A percentile compares a stretch with the other conserved stretches of the same genome.
phyloP scores from a whole-genome alignment of 2,888 invertebrate genomes.

The Cinara cedri region DNA sequence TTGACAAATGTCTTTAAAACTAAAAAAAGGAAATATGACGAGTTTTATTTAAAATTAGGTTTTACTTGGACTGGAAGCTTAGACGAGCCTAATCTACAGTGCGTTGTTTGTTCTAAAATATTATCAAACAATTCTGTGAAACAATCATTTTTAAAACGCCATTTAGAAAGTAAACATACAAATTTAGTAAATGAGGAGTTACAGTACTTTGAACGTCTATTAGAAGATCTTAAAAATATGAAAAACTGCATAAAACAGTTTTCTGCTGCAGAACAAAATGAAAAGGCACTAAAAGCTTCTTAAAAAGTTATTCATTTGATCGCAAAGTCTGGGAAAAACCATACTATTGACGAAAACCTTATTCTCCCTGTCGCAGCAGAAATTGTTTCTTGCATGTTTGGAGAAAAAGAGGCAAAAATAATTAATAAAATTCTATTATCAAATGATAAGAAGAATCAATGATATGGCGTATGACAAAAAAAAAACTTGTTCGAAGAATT shows the following conservation, averaged over 20 bases:
- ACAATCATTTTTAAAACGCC: slow-evolving; percentile 10
- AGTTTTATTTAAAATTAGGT: slow-evolving; percentile 4
- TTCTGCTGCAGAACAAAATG: slow-evolving; percentile 14
- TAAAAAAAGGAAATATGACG: slow-evolving; percentile 7
- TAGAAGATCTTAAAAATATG: slow-evolving; percentile 24
- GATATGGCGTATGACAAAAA: slow-evolving; percentile 57
- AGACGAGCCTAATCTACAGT: slow-evolving; percentile 11
- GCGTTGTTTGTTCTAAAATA: slow-evolving; percentile 7
- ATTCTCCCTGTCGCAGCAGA: slow-evolving; percentile 60
- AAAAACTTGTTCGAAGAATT: slow-evolving; percentile 25
- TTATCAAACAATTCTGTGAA: slow-evolving; percentile 14
- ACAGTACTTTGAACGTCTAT: slow-evolving; percentile 18
- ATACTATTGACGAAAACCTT: slow-evolving; percentile 50
- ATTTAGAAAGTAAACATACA: slow-evolving; percentile 8
- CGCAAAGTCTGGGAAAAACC: slow-evolving; percentile 15
- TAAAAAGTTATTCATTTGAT: slow-evolving; percentile 18
- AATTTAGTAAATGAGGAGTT: slow-evolving; percentile 11
- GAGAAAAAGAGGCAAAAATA: slow-evolving; percentile 59
- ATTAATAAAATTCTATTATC: slow-evolving; percentile 59
- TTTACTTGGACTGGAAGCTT: slow-evolving; percentile 3
- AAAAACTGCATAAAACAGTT: slow-evolving; percentile 9
- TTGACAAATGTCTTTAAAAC: slow-evolving; percentile 11
- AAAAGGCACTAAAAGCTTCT: slow-evolving; percentile 27
- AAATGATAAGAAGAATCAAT: slow-evolving; percentile 59
- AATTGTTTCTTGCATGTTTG: slow-evolving; percentile 60